Conservation (phyloP, 2,888 invertebrate genomes). For the Cheilosia impressa region DNA sequence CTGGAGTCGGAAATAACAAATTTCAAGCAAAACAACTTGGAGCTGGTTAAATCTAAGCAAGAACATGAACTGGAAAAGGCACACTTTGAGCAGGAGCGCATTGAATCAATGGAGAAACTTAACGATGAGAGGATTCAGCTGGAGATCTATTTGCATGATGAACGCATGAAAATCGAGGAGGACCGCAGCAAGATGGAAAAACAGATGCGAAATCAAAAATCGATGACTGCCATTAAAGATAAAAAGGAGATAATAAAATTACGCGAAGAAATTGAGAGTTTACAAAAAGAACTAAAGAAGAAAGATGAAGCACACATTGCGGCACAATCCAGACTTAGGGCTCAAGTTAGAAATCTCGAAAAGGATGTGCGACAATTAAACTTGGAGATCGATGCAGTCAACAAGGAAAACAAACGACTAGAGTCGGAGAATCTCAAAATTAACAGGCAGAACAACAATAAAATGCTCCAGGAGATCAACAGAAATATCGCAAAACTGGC, state of each 20-base stretch:
- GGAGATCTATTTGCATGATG: constrained; percentile 88
- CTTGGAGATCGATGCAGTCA: constrained; percentile 88
- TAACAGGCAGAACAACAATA: constrained; percentile 87
- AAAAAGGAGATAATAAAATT: constrained; percentile 88
- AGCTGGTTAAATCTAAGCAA: constrained; percentile 85
- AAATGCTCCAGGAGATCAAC: constrained; percentile 91
- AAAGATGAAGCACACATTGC: constrained; percentile 90
- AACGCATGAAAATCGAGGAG: constrained; percentile 88
- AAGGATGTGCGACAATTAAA: constrained; percentile 88
- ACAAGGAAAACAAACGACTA: constrained; percentile 87
- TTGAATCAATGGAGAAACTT: constrained; percentile 85
- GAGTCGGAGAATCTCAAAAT: constrained; percentile 86
- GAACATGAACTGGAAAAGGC: constrained; percentile 87
- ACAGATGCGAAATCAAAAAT: constrained; percentile 88
- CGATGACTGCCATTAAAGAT: constrained; percentile 87
- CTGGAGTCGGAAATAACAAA: constrained; percentile 87
- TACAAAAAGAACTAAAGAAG: constrained; percentile 88
- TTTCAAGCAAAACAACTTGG: constrained; percentile 85
- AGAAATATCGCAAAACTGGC: constrained; percentile 85
- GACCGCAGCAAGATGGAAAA: constrained; percentile 88
- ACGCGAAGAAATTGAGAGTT: constrained; percentile 87
- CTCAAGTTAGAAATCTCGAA: constrained; percentile 89
- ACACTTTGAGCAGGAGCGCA: constrained; percentile 87
- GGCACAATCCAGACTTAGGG: constrained; percentile 89
- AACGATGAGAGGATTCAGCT: constrained; percentile 88